phyloP scores from a whole-genome alignment of 2,113 vertebrate genomes.

The Noctilio leporinus region DNA sequence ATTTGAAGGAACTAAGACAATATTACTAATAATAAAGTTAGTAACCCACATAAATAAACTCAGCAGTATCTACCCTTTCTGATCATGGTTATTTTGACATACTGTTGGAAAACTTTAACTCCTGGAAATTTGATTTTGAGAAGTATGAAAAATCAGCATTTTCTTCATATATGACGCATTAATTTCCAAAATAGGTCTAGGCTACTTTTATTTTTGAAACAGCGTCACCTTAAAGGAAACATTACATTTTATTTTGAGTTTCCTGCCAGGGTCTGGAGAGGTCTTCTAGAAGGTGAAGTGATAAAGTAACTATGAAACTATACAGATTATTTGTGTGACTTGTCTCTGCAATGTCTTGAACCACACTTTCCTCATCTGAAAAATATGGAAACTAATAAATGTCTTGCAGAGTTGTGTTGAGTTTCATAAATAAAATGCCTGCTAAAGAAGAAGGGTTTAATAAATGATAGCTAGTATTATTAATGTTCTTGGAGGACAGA shows the following conservation, averaged over 20 bases:
- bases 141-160: neutral
- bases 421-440: conserved; percentile 10
- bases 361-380: neutral
- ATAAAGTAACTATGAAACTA: neutral
- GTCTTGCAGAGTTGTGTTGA: neutral
- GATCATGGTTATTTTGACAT: neutral
- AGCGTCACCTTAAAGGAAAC: neutral
- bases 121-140: neutral
- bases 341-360: neutral
- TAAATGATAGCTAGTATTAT: conserved; percentile 5
- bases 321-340: neutral
- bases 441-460: neutral
- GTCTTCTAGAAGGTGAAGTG: neutral
- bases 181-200: neutral
- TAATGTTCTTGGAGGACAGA: neutral
- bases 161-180: neutral
- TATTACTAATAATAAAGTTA: neutral
- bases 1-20: neutral
- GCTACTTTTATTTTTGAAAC: neutral
- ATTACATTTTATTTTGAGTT: neutral
- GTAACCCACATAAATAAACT: neutral
- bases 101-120: neutral
- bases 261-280: neutral
- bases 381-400: conserved; percentile 2
- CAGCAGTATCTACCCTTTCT: neutral